These are phyloP conservation scores for Dilophus febrilis DNA, from an alignment of 2,888 invertebrate genomes.

Conservation along the genomic window DNA sequence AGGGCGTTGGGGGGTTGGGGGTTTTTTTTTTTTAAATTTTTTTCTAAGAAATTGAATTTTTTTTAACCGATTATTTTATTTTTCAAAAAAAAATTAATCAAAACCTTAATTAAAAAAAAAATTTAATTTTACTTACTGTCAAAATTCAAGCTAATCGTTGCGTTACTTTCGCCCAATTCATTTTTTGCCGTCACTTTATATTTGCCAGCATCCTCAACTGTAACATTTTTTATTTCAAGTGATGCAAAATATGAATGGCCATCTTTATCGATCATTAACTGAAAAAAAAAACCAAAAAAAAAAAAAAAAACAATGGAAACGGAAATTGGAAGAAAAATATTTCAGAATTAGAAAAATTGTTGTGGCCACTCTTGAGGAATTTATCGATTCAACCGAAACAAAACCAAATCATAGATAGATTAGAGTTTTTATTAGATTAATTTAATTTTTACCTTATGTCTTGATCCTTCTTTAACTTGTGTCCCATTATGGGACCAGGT, in stretches of 20 bases:
- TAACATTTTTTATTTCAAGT: slow-evolving; percentile 83
- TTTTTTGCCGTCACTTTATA: slow-evolving; percentile 95
- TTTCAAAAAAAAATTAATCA: not conserved
- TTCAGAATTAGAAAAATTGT: too few relatives aligned
- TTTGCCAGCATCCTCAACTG: slow-evolving; percentile 93
- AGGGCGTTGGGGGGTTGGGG: too few relatives aligned
- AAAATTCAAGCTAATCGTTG: slow-evolving; percentile 92
- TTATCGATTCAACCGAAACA: too few relatives aligned
- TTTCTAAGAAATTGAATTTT: not conserved
- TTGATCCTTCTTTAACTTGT: slow-evolving; percentile 60
- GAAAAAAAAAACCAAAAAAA: slow-evolving; percentile 19
- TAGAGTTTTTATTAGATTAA: not conserved
- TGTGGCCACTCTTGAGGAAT: too few relatives aligned
- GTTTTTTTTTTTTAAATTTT: too few relatives aligned
- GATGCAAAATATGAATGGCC: slow-evolving; percentile 87
- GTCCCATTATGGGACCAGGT: slow-evolving; percentile 80
- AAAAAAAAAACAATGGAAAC: too few relatives aligned
- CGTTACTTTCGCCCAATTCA: slow-evolving; percentile 93
- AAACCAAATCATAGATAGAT: too few relatives aligned
- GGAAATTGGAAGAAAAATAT: too few relatives aligned
- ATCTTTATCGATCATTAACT: slow-evolving; percentile 80
- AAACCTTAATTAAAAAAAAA: not conserved
- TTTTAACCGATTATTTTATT: not conserved
- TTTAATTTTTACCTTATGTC: slow-evolving; percentile 56
- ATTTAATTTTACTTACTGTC: slow-evolving; percentile 70